phyloP scores from a whole-genome alignment of 2,888 invertebrate genomes.

The Lycophotia porphyrea region DNA sequence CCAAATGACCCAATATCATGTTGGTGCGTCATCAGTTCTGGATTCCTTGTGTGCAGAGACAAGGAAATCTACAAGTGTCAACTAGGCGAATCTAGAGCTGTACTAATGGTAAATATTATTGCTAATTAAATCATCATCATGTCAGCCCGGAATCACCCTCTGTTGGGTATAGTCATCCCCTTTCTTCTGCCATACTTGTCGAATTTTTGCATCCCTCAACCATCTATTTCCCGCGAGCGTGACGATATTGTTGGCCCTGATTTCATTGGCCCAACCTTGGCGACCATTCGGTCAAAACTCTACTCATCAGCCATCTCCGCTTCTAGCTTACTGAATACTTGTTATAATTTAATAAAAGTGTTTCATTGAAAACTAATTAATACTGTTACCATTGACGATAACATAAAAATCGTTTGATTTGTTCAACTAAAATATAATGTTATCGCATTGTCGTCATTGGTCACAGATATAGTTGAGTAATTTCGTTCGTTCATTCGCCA shows the following conservation, averaged over 20 bases:
- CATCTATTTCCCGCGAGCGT: not conserved
- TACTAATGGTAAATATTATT: slow-evolving; percentile 79
- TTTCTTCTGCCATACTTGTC: not conserved
- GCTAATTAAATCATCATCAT: not conserved
- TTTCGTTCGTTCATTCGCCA: slow-evolving; percentile 46
- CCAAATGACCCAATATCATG: slow-evolving; percentile 86
- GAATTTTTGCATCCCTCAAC: not conserved
- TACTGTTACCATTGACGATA: not conserved
- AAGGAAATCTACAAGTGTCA: slow-evolving; percentile 87
- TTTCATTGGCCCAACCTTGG: not conserved
- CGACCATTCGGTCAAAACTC: not conserved
- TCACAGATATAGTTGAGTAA: not conserved
- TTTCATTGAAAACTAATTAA: no score
- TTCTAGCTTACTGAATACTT: not conserved
- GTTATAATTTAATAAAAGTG: not conserved
- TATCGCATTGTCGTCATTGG: slow-evolving; percentile 5
- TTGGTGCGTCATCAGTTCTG: slow-evolving; percentile 86
- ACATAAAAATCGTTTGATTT: not conserved
- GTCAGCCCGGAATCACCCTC: not conserved
- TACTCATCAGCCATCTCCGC: not conserved
- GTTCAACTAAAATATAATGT: not conserved
- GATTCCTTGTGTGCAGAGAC: slow-evolving; percentile 86
- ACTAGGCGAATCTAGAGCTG: slow-evolving; percentile 84
- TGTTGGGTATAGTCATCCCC: not conserved
- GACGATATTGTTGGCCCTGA: not conserved